Conservation (phyloP, 1,140 invertebrate species). For the Lordiphosa clarofinis region DNA sequence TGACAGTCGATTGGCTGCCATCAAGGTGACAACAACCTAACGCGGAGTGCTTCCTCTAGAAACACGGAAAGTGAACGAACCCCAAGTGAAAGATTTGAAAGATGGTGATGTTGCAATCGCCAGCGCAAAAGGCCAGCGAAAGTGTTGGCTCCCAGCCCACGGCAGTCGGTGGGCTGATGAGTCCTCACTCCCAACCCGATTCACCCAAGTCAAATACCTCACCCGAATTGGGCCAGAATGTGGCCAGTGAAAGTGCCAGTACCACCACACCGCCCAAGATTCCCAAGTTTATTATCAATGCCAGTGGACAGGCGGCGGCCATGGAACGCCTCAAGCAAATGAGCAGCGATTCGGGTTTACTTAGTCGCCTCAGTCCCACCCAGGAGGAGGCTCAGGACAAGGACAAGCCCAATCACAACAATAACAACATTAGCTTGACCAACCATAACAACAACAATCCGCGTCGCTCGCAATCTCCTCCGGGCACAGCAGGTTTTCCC, state of each 20-base stretch:
- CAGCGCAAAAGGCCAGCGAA: conserved; percentile 64
- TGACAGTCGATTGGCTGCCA: conserved; percentile 78
- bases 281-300: conserved; percentile 69
- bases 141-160: conserved; percentile 39
- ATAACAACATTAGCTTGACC: conserved; percentile 26
- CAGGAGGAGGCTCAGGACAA: conserved; percentile 46
- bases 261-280: conserved; percentile 51
- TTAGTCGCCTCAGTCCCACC: conserved; percentile 64
- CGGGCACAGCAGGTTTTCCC: conserved; percentile 25
- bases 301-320: conserved; percentile 31
- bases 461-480: conserved; percentile 46
- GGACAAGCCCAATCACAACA: conserved; percentile 48
- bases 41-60: conserved; percentile 22
- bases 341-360: conserved; percentile 60
- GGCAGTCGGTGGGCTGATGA: conserved; percentile 63
- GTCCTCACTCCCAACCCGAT: conserved; percentile 73
- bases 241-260: conserved; percentile 8
- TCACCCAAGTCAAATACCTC: conserved; percentile 76
- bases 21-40: conserved; percentile 67
- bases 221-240: conserved; percentile 44
- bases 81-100: conserved; percentile 23
- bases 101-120: conserved; percentile 80
- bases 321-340: conserved; percentile 76
- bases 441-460: conserved; percentile 8
- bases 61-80: conserved; percentile 26